A percentile compares a stretch with the other conserved stretches of the same genome.
Evolutionary conservation across 2,797 vertebrate genomes (phyloP).

Genomic region (Tarsius wallacei): DNA sequence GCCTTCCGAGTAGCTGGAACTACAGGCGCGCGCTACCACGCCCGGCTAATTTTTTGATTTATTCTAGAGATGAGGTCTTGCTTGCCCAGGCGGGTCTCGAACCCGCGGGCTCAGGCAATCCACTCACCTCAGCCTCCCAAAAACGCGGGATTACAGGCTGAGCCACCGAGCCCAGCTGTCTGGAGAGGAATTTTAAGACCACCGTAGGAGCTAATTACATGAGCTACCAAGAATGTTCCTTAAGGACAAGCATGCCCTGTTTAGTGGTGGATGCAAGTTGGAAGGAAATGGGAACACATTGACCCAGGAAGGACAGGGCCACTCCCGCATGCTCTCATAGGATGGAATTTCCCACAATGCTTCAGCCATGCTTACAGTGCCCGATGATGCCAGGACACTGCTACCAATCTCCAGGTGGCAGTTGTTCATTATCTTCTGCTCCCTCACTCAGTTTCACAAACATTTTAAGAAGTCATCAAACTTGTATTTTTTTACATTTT

Average conservation of each 20-base stretch:
- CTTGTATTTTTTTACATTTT: background rate
- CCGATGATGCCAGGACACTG: no score
- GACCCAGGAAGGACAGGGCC: background rate
- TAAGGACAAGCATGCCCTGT: background rate
- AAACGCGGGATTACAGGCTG: no score
- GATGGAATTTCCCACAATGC: background rate
- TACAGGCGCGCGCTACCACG: no score
- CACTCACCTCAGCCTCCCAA: no score
- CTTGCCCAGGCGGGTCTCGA: no score
- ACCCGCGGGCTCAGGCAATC: no score
- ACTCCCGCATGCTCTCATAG: fast-evolving
- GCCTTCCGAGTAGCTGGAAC: no score
- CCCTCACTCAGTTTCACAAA: background rate
- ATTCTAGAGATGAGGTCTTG: no score
- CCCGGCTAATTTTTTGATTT: no score
- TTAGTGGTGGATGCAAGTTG: background rate
- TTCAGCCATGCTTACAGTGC: background rate
- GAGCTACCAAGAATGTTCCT: background rate
- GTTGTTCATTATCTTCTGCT: background rate
- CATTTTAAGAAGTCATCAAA: background rate
- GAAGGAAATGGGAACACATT: background rate
- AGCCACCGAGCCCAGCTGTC: no score
- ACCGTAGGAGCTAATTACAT: background rate
- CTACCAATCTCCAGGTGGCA: background rate
- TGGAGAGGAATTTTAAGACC: background rate